Evolutionary conservation across 2,888 invertebrate species (phyloP).

Genomic region (Hemithea aestivaria): DNA sequence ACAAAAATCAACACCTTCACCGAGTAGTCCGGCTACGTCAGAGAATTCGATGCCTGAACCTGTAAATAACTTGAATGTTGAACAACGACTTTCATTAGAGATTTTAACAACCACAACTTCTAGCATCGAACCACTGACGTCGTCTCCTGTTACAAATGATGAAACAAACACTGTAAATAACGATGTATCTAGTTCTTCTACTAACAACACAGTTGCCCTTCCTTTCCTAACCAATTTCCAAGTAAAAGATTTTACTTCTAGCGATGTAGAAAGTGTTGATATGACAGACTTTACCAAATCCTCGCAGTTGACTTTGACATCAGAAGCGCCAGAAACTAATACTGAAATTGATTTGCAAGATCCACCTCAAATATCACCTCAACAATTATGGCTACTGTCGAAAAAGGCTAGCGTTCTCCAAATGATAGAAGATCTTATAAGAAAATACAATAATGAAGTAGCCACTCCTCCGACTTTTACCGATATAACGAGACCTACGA

Average conservation of each 20-base stretch:
- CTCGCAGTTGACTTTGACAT: conserved; percentile 29
- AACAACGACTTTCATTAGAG: conserved; percentile 20
- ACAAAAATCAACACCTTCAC: conserved; percentile 39
- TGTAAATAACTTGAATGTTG: conserved; percentile 7
- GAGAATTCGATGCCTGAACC: conserved; percentile 16
- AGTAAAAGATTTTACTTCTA: conserved; percentile 44
- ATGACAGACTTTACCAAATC: conserved; percentile 22
- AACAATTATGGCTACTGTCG: conserved; percentile 68
- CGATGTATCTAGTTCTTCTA: conserved; percentile 23
- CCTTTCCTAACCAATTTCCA: conserved; percentile 61
- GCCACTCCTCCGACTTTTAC: conserved; percentile 53
- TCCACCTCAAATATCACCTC: conserved; percentile 53
- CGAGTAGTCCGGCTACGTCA: conserved; percentile 43
- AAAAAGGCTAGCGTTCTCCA: conserved; percentile 70
- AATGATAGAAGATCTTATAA: conserved; percentile 72
- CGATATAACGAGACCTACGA: conserved; percentile 45
- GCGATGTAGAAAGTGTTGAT: conserved; percentile 26
- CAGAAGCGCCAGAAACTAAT: conserved; percentile 30
- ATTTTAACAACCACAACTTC: conserved; percentile 22
- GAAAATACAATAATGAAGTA: conserved; percentile 66
- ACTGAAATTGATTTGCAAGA: conserved; percentile 42
- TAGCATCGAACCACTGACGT: conserved; percentile 31
- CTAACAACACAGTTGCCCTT: conserved; percentile 46
- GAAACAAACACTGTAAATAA: conserved; percentile 36
- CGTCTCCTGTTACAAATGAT: conserved; percentile 39